Percentiles rank a stretch among this genome's conserved stretches.
These are phyloP conservation scores for Tipula helvola DNA, from an alignment of 2,888 invertebrate genomes.

Conservation along the genomic window DNA sequence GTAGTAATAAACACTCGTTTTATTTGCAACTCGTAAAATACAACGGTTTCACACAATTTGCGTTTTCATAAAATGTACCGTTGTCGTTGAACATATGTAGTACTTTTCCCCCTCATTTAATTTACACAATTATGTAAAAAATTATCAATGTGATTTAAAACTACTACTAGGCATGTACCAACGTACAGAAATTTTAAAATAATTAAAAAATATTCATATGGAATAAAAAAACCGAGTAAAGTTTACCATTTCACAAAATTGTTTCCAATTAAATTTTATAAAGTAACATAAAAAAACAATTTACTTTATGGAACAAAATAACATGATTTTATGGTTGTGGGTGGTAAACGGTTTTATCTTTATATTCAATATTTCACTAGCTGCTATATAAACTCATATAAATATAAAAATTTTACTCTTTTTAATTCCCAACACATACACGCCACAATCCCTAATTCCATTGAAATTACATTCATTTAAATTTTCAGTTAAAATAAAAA, in stretches of 20 bases:
- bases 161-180: not conserved
- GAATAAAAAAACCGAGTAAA: not conserved
- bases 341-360: not conserved
- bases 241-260: not conserved
- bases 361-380: not conserved
- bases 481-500: not conserved
- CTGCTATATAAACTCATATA: not conserved
- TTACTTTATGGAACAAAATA: not conserved
- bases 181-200: not conserved
- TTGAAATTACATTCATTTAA: not conserved
- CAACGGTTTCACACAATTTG: not conserved
- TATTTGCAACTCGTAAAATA: not conserved
- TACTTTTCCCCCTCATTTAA: not conserved
- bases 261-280: not conserved
- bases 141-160: not conserved
- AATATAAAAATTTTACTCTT: not conserved
- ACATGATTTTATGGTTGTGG: not conserved
- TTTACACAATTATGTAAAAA: not conserved
- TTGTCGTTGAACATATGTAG: not conserved
- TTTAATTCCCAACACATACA: not conserved
- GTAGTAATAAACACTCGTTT: not conserved
- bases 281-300: not conserved
- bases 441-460: not conserved
- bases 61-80: not conserved
- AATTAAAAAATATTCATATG: not conserved